Percentiles rank a stretch among this genome's conserved stretches.
Conservation (phyloP, 2,113 vertebrate species). For the Regulus satrapa region DNA sequence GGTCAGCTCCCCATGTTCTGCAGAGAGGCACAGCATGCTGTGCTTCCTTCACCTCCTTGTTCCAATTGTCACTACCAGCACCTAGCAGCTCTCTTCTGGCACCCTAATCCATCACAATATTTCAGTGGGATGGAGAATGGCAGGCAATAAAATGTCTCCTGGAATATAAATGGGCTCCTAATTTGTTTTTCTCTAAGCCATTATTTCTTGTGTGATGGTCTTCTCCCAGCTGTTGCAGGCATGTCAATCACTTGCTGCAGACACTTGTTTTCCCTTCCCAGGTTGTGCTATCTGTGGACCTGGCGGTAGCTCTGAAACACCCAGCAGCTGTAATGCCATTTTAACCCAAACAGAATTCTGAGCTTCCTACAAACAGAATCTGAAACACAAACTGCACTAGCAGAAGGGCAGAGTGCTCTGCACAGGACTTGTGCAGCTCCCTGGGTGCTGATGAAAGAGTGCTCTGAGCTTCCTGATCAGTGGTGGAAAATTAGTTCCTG, state of each 20-base stretch:
- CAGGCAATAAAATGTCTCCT: slow-evolving; percentile 58
- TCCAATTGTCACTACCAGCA: slow-evolving; percentile 1
- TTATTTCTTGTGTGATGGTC: slow-evolving; percentile 20
- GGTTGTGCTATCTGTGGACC: slow-evolving; percentile 16
- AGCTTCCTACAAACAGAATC: slow-evolving; percentile 37
- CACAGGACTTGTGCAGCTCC: not conserved
- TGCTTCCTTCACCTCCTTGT: not conserved
- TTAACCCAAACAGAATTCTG: slow-evolving; percentile 24
- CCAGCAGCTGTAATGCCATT: not conserved
- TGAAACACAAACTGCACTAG: slow-evolving; percentile 40
- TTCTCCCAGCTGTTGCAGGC: slow-evolving; percentile 31
- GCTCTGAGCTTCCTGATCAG: not conserved
- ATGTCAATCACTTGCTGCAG: slow-evolving; percentile 41
- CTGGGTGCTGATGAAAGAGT: not conserved
- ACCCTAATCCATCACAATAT: slow-evolving; percentile 25
- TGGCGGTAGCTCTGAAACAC: slow-evolving; percentile 6
- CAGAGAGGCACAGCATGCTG: not conserved
- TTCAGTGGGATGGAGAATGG: slow-evolving; percentile 40
- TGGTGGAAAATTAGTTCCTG: not conserved
- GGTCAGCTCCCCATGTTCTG: not conserved
- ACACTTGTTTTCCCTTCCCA: not conserved
- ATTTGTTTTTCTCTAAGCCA: slow-evolving; percentile 58
- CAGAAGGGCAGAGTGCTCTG: not conserved
- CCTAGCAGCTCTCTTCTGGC: not conserved
- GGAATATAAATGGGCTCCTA: slow-evolving; percentile 48